Evolutionary conservation across 2,113 vertebrate species (phyloP).

Genomic region (Panurus biarmicus): DNA sequence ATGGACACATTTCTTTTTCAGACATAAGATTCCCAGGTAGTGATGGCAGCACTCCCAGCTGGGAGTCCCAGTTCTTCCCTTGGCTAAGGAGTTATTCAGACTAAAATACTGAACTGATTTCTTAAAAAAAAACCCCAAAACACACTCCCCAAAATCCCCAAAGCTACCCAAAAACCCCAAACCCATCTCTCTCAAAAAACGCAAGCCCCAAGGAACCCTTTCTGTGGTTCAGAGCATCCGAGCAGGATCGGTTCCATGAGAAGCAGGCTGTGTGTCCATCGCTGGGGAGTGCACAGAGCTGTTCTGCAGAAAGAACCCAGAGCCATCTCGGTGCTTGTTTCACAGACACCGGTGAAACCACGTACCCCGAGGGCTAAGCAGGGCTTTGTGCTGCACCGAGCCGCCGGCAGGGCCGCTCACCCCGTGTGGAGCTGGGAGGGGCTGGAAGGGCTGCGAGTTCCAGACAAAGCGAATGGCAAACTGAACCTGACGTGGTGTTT

Average conservation of each 20-base stretch:
- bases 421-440: neutral
- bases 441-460: neutral
- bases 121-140: neutral
- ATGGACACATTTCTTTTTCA: neutral
- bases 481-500: fast-evolving
- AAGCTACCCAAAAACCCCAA: neutral
- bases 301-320: neutral
- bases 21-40: neutral
- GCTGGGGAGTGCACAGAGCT: neutral
- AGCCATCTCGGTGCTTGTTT: neutral
- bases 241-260: neutral
- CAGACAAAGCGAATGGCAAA: neutral
- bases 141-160: too few species aligned
- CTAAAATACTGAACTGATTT: neutral
- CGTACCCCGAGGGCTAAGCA: fast-evolving
- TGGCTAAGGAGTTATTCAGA: neutral
- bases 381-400: neutral
- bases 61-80: neutral
- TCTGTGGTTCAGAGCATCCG: neutral
- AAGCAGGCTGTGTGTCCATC: fast-evolving
- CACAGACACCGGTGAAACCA: neutral
- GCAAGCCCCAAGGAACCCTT: neutral
- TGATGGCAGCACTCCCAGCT: neutral
- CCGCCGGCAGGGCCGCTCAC: neutral
- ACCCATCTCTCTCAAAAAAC: too few species aligned